Evolutionary conservation across 1,140 invertebrate species (phyloP), one percentile per base, ranked within the genome.

Genomic region (Ganaspis sp.): DNA sequence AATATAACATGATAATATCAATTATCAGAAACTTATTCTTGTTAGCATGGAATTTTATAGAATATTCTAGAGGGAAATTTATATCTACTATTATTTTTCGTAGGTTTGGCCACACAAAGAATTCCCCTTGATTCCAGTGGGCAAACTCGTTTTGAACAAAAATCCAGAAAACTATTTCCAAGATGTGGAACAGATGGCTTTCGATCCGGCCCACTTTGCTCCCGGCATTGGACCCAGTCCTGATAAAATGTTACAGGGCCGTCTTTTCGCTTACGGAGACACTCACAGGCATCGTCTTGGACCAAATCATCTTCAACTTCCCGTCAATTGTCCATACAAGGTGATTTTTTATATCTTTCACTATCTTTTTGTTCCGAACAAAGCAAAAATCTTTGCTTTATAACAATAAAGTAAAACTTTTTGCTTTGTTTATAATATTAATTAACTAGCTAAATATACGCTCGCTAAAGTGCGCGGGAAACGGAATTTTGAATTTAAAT

Each of bases 131-230:
- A 98, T 98, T 73, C 95, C 94, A 5, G 98, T 99, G 1, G 99
- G 99, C 1, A 95, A 96, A 90, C 87, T 99, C 80, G 95, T 97
- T 0, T 92, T 99, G 38, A 95, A 99, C 89, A 92, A 94, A 58
- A 98, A 98, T 89, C 96, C 98, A 1, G 94, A 94, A 77, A 99
- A 99, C 88, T 98, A 98, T 90, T 98, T 98, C 90, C 94, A 96
- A 53, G 97, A 99, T 87, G 95, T 99, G 6, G 99, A 99, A 89
- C 98, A 99, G 92, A 92, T 97, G 69, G 98, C 98, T 3, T 99
- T 99, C 90, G 95, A 95, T 84, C 98, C 98, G 0, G 94, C 97
- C 21, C 96, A 99, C 87, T 87, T 99, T 91, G 94, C 98, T 72
- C 98, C 97, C 38, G 96, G 98, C 17, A 97, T 99, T 87, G 95